These are phyloP conservation scores for Bucorvus abyssinicus DNA, from an alignment of 2,797 vertebrate species.

Conservation along the genomic window DNA sequence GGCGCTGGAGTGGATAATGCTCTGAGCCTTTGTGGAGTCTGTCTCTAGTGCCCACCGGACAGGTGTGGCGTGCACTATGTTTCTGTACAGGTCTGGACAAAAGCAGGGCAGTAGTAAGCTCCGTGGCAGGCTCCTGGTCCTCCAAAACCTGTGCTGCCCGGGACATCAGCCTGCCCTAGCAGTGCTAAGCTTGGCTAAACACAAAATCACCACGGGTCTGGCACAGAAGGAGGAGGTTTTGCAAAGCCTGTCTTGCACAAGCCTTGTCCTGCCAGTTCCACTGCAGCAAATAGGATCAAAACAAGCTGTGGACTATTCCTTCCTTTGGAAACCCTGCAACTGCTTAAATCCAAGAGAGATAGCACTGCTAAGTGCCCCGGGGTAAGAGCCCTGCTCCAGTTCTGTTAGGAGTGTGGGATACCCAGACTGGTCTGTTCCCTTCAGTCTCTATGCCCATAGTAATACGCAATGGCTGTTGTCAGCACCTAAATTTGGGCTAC, in stretches of 20 bases:
- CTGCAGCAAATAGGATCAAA: background rate
- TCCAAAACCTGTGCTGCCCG: background rate
- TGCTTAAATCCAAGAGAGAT: background rate
- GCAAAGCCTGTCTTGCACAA: background rate
- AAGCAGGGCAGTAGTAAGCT: background rate
- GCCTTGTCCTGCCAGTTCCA: background rate
- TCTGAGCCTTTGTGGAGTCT: background rate
- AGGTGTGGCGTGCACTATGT: accelerated
- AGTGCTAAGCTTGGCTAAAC: background rate
- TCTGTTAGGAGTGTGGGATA: background rate
- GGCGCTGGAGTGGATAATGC: accelerated
- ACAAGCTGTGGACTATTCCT: background rate
- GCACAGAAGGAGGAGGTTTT: background rate
- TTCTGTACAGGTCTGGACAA: background rate
- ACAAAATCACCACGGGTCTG: background rate
- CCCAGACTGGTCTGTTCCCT: background rate
- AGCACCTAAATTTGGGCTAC: background rate
- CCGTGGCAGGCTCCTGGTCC: background rate
- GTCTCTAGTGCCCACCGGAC: accelerated
- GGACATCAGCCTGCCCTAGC: background rate
- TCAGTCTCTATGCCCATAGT: background rate
- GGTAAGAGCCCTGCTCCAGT: background rate
- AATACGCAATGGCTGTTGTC: background rate
- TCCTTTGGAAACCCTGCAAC: background rate
- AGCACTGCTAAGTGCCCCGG: background rate